phyloP scores from a whole-genome alignment of 2,797 vertebrate genomes.

The Phalanger gymnotis region DNA sequence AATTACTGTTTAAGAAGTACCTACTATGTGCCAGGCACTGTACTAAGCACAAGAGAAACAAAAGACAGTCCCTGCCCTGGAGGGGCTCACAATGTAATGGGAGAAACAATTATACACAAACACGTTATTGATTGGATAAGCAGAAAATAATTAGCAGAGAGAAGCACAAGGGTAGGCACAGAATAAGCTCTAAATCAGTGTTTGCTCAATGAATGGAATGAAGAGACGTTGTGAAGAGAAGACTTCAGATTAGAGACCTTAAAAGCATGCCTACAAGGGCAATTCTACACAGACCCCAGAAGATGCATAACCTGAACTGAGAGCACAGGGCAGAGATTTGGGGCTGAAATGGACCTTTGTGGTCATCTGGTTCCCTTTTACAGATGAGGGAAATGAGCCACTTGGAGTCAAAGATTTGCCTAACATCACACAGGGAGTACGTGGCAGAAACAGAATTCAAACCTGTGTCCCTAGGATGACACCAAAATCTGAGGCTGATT shows the following conservation, averaged over 20 bases:
- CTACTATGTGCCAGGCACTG: neutral
- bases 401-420: neutral
- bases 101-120: neutral
- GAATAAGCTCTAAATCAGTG: neutral
- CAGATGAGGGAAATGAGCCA: neutral
- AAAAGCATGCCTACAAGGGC: neutral
- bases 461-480: neutral
- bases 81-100: neutral
- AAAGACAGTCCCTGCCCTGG: neutral
- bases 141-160: neutral
- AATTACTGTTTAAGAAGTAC: neutral
- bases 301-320: neutral
- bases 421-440: neutral
- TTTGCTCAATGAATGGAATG: neutral
- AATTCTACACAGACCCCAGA: neutral
- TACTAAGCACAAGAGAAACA: neutral
- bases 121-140: neutral
- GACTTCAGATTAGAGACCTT: neutral
- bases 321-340: neutral
- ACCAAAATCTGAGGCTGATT: neutral
- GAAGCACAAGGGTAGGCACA: neutral
- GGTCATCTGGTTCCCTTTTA: neutral
- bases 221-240: neutral
- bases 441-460: neutral
- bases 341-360: neutral